These are phyloP conservation scores for Acanthopagrus latus DNA, from an alignment of 2,797 vertebrate genomes.

Conservation along the genomic window DNA sequence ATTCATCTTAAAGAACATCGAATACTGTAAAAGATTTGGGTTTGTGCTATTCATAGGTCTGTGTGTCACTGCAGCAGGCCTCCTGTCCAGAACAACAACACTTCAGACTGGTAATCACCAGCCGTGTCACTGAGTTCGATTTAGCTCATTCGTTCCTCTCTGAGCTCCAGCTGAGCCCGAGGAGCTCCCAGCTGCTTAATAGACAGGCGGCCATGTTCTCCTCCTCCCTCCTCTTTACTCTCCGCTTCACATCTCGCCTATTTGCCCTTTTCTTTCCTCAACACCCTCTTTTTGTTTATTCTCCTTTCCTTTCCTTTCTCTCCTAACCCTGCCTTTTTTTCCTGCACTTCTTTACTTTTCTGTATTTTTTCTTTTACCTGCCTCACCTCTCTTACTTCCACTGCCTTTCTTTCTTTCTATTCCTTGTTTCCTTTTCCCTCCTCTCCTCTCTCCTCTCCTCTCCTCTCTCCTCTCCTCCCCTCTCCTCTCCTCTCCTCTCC, in stretches of 20 bases:
- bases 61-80: rapidly evolving
- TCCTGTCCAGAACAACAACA: constrained; percentile 40
- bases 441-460: background rate
- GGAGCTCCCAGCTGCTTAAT: constrained; percentile 12
- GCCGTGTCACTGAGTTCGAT: constrained; percentile 31
- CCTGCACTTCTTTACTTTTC: no score
- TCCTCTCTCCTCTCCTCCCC: background rate
- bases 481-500: background rate
- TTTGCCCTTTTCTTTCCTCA: background rate
- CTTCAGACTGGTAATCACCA: constrained; percentile 40
- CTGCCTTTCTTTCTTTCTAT: no score
- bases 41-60: constrained; percentile 2
- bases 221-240: background rate
- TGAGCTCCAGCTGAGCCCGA: constrained; percentile 59
- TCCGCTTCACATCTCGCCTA: background rate
- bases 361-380: no score
- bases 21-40: background rate
- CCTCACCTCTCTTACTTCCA: no score
- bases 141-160: constrained; percentile 30
- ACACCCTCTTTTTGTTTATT: background rate
- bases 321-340: background rate
- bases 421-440: no score
- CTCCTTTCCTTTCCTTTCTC: background rate
- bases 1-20: background rate
- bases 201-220: constrained; percentile 22